Percentiles rank a stretch among this genome's conserved stretches.
Conservation (phyloP, 2,113 vertebrate genomes). For the Arizona elegans region DNA sequence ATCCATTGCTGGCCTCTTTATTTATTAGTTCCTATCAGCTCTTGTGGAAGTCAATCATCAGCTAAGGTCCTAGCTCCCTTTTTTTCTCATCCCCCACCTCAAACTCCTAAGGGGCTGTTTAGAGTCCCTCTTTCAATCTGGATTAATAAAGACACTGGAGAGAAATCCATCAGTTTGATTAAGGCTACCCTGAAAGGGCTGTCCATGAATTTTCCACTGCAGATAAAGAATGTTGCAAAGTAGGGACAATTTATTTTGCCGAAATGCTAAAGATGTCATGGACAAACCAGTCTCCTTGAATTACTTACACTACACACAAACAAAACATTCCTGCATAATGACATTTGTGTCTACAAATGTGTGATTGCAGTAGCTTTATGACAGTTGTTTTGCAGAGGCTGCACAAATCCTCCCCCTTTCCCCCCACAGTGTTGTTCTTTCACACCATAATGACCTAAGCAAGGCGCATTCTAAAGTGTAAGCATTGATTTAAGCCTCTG, state of each 20-base stretch:
- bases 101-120: conserved; percentile 45
- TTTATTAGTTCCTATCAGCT: conserved; percentile 45
- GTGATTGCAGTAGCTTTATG: not conserved
- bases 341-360: not conserved
- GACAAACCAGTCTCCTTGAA: conserved; percentile 11
- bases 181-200: conserved; percentile 44
- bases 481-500: not conserved
- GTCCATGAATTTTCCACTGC: conserved; percentile 37
- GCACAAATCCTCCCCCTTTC: not conserved
- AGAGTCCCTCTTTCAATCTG: conserved; percentile 53
- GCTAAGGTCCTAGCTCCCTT: conserved; percentile 16
- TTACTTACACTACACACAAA: not conserved
- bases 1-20: conserved; percentile 21
- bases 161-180: conserved; percentile 59
- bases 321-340: not conserved
- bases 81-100: not conserved
- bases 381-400: not conserved
- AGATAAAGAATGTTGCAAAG: conserved; percentile 24
- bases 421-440: not conserved
- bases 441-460: not conserved
- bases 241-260: conserved; percentile 42
- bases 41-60: conserved; percentile 36
- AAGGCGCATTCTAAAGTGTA: not conserved
- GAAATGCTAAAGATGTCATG: conserved; percentile 37
- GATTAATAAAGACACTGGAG: conserved; percentile 58